phyloP scores from a whole-genome alignment of 92 coral and sea anemone genomes.

The Anthopleura xanthogrammica region DNA sequence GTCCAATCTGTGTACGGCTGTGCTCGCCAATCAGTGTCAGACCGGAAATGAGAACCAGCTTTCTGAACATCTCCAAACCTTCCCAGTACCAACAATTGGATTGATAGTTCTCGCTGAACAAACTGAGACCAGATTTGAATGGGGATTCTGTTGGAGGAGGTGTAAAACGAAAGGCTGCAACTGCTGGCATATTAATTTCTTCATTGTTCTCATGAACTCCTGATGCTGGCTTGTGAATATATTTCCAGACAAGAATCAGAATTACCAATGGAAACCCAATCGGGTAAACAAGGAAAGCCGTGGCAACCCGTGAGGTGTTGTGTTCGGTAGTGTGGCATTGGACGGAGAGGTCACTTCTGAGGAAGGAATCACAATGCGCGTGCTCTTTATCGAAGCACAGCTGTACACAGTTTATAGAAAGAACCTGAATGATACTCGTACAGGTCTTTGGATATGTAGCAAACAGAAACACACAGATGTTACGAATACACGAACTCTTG shows the following conservation, averaged over 20 bases:
- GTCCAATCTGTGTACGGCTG: no score
- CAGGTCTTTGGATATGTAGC: conserved; percentile 38
- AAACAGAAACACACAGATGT: not conserved
- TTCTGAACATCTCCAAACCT: conserved; percentile 1
- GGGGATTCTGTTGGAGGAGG: not conserved
- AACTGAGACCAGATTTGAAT: not conserved
- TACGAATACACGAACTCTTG: no score
- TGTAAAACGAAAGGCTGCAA: no score
- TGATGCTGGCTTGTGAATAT: not conserved
- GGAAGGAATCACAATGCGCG: not conserved
- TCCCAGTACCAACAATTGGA: not conserved
- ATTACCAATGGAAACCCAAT: no score
- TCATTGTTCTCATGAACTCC: no score
- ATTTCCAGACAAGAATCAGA: no score
- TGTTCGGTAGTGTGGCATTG: conserved; percentile 5
- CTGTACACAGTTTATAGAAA: not conserved
- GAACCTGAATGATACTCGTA: conserved; percentile 36
- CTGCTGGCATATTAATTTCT: no score
- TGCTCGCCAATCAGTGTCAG: conserved; percentile 27
- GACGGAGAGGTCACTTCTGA: no score
- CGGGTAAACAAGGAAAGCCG: no score
- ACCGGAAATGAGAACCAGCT: not conserved
- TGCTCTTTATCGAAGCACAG: not conserved
- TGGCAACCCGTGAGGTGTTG: conserved; percentile 16
- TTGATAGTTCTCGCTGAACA: no score